phyloP scores from a whole-genome alignment of 2,113 vertebrate species.

The Indicator indicator region DNA sequence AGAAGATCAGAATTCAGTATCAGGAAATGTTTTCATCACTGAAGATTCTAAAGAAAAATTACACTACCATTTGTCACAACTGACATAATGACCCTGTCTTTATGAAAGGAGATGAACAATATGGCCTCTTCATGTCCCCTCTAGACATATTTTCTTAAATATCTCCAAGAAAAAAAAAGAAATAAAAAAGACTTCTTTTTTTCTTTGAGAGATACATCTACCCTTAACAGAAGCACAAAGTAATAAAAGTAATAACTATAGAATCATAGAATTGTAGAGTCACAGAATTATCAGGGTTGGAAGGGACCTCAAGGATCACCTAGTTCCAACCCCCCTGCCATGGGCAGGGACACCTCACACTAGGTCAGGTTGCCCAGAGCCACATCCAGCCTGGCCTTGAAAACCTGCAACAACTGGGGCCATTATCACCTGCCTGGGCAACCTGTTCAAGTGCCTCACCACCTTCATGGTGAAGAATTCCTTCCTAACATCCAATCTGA shows the following conservation, averaged over 20 bases:
- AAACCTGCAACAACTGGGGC: too few species aligned
- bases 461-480: too few species aligned
- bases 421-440: too few species aligned
- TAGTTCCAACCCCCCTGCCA: too few species aligned
- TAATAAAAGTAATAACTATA: not conserved
- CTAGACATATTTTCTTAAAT: not conserved
- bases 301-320: too few species aligned
- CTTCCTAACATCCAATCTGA: too few species aligned
- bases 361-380: too few species aligned
- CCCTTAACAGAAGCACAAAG: not conserved
- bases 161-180: not conserved
- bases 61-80: not conserved
- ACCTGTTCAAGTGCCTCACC: too few species aligned
- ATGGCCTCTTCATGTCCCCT: not conserved
- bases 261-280: too few species aligned
- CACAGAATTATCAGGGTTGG: too few species aligned
- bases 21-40: not conserved
- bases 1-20: slow-evolving; percentile 17
- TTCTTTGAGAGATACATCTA: not conserved
- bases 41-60: not conserved
- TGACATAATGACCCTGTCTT: slow-evolving; percentile 18
- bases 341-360: too few species aligned
- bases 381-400: too few species aligned
- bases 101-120: not conserved
- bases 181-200: not conserved